phyloP scores from a whole-genome alignment of 2,797 vertebrate genomes.

The Pipistrellus pygmaeus region DNA sequence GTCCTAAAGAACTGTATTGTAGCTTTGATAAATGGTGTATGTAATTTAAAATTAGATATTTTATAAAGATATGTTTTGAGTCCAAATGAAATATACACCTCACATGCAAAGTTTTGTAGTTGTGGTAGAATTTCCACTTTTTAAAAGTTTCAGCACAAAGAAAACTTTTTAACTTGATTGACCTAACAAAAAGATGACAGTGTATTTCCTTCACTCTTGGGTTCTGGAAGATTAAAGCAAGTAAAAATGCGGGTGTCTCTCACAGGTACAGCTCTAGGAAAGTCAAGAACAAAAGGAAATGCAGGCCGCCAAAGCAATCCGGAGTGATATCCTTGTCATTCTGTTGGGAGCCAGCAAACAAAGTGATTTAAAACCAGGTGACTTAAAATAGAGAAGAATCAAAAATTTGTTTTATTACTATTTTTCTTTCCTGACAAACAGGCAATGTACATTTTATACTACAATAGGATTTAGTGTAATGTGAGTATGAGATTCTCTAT shows the following conservation, averaged over 20 bases:
- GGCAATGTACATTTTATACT: neutral
- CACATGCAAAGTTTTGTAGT: neutral
- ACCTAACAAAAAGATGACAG: constrained; percentile 62
- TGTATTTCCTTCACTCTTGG: neutral
- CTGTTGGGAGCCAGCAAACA: constrained; percentile 60
- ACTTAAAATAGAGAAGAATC: constrained; percentile 54
- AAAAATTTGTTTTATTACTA: constrained; percentile 26
- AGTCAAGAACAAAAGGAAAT: constrained; percentile 64
- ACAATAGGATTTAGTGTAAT: neutral
- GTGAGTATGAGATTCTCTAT: constrained; percentile 3
- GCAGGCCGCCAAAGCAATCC: constrained; percentile 39
- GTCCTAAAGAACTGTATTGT: neutral
- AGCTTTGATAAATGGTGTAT: neutral
- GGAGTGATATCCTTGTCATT: neutral
- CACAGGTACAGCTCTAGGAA: constrained; percentile 30
- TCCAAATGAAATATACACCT: neutral
- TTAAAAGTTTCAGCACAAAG: constrained; percentile 61
- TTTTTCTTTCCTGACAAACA: constrained; percentile 18
- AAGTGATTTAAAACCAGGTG: constrained; percentile 59
- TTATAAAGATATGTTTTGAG: neutral
- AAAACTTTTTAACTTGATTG: constrained; percentile 69
- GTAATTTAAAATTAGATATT: neutral
- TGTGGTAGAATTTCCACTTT: constrained; percentile 25
- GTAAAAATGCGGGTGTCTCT: constrained; percentile 56
- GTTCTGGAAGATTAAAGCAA: constrained; percentile 69